A percentile compares a stretch with the other conserved stretches of the same genome.
These are phyloP conservation scores for Ephestia elutella DNA, from an alignment of 1,140 invertebrate genomes.

Conservation along the genomic window DNA sequence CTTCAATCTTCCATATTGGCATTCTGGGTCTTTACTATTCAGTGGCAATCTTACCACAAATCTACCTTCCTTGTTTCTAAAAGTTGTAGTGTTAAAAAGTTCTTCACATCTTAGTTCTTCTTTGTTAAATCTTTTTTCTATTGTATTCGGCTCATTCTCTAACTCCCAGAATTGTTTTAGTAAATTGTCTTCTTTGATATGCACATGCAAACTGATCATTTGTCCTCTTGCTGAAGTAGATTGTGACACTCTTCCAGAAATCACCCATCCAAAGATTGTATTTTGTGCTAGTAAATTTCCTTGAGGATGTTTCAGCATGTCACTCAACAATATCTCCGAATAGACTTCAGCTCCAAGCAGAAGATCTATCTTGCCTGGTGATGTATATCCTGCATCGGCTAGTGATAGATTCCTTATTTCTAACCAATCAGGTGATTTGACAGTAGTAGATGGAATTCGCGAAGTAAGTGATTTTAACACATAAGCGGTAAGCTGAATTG, in stretches of 20 bases:
- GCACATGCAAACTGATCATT: constrained; percentile 20
- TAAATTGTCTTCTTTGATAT: constrained; percentile 23
- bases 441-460: constrained; percentile 11
- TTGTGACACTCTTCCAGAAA: constrained; percentile 7
- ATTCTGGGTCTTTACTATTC: constrained; percentile 18
- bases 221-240: constrained; percentile 6
- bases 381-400: constrained; percentile 16
- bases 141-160: constrained; percentile 25
- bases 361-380: constrained; percentile 22
- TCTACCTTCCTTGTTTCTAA: constrained; percentile 23
- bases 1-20: constrained; percentile 24
- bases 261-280: constrained; percentile 21
- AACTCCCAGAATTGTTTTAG: constrained; percentile 32
- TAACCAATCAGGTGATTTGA: constrained; percentile 9
- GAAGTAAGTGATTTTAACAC: constrained; percentile 18
- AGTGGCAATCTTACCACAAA: constrained; percentile 32
- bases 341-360: constrained; percentile 21
- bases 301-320: constrained; percentile 12
- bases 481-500: constrained; percentile 13
- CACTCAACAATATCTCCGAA: constrained; percentile 15
- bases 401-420: constrained; percentile 10
- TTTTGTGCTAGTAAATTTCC: constrained; percentile 17
- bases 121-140: constrained; percentile 19
- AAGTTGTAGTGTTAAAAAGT: constrained; percentile 22
- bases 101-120: constrained; percentile 26